Conservation (phyloP, 1,140 invertebrate genomes). For the Heliconius hermathena region DNA sequence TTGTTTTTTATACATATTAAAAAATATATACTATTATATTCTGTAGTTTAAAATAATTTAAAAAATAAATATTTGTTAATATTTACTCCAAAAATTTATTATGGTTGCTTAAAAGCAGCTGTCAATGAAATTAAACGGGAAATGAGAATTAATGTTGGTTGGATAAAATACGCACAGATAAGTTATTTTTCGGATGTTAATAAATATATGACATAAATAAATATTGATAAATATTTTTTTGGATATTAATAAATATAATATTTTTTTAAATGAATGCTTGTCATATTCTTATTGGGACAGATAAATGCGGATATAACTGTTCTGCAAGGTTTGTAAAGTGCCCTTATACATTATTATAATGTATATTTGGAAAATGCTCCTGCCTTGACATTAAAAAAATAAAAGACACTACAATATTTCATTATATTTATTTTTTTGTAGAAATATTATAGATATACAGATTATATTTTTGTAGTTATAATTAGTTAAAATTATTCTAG, state of each 20-base stretch:
- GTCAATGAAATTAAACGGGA: too few species aligned
- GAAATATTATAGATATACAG: neutral
- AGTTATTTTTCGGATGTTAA: too few species aligned
- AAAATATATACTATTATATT: neutral
- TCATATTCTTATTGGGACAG: neutral
- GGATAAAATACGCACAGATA: too few species aligned
- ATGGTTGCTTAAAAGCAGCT: too few species aligned
- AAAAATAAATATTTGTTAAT: neutral
- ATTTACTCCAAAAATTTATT: too few species aligned
- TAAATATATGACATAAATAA: too few species aligned
- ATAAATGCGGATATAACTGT: neutral
- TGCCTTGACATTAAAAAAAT: neutral
- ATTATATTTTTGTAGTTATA: neutral
- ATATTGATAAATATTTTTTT: neutral
- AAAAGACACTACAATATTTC: neutral
- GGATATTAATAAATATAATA: neutral
- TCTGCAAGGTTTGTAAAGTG: constrained; percentile 3
- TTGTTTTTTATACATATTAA: neutral
- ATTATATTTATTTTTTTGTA: neutral
- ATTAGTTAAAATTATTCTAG: neutral
- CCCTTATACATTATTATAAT: neutral
- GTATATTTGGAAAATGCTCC: neutral
- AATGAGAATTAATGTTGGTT: too few species aligned
- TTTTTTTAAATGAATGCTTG: neutral
- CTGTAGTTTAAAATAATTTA: neutral